A percentile compares a stretch with the other conserved stretches of the same genome.
phyloP scores from a whole-genome alignment of 2,797 vertebrate species.

The Antennarius maculatus region DNA sequence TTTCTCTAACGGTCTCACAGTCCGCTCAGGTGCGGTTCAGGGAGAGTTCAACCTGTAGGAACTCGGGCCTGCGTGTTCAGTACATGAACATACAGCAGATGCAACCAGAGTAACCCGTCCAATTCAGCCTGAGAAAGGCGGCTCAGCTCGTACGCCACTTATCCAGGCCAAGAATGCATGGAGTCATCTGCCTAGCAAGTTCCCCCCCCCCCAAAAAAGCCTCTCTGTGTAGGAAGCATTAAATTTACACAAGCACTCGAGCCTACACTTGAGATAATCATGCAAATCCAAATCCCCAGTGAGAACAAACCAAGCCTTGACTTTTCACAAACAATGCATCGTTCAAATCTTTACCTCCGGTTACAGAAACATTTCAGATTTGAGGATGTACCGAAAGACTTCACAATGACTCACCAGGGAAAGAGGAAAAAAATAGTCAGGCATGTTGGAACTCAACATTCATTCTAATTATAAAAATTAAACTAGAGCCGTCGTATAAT shows the following conservation, averaged over 20 bases:
- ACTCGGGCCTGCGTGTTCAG: not conserved
- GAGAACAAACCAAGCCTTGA: conserved; percentile 4
- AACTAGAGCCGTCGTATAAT: not conserved
- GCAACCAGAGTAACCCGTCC: not conserved
- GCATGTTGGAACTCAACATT: conserved; percentile 11
- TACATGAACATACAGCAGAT: not conserved
- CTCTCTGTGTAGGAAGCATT: conserved; percentile 5
- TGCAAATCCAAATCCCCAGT: not conserved
- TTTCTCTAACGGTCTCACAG: conserved; percentile 2
- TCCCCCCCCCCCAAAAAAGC: not conserved
- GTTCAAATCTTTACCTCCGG: conserved; percentile 10
- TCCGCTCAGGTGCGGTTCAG: conserved; percentile 23
- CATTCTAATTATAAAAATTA: no score
- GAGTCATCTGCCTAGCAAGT: not conserved
- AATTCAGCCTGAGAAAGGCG: not conserved
- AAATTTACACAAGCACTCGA: not conserved
- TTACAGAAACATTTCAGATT: conserved; percentile 25
- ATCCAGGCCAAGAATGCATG: not conserved
- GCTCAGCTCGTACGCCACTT: not conserved
- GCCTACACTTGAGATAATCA: conserved; percentile 7
- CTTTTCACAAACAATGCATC: conserved; percentile 5
- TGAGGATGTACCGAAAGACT: conserved; percentile 2
- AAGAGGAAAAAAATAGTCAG: conserved; percentile 1
- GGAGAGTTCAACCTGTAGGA: conserved; percentile 23
- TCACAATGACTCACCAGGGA: conserved; percentile 17